Evolutionary conservation across 2,888 invertebrate species (phyloP).

Genomic region (Eilema depressum): DNA sequence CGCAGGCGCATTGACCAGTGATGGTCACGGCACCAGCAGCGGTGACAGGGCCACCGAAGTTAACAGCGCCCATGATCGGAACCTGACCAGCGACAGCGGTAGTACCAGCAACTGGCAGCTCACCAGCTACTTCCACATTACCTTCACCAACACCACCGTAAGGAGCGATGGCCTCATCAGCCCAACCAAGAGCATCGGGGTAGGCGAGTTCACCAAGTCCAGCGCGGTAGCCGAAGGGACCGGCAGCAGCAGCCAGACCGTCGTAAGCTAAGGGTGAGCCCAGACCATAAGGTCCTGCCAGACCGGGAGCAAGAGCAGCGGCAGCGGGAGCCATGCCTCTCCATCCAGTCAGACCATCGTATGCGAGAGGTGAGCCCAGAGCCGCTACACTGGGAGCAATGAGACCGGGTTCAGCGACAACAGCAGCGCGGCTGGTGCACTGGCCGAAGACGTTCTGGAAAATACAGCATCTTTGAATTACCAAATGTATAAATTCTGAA

Average conservation of each 20-base stretch:
- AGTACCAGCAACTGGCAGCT: conserved; percentile 57
- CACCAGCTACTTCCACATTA: conserved; percentile 56
- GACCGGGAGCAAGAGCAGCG: too few relatives aligned
- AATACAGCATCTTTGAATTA: not conserved
- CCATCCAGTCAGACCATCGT: not conserved
- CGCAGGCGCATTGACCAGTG: conserved; percentile 60
- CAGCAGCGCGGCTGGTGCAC: conserved; percentile 27
- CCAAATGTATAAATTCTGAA: too few relatives aligned
- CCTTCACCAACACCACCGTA: conserved; percentile 47
- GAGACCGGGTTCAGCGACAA: conserved; percentile 13
- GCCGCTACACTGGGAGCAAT: conserved; percentile 1
- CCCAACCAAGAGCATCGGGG: conserved; percentile 12
- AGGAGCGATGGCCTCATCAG: conserved; percentile 7
- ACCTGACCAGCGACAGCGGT: conserved; percentile 59
- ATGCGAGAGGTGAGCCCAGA: not conserved
- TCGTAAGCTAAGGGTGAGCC: not conserved
- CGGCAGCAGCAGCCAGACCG: not conserved
- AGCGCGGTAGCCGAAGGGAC: conserved; percentile 6
- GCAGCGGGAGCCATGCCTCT: not conserved
- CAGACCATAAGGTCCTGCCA: conserved; percentile 1
- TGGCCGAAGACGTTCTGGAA: conserved; percentile 28
- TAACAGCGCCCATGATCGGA: conserved; percentile 62
- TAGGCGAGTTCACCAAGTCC: conserved; percentile 10
- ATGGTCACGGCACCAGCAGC: conserved; percentile 63
- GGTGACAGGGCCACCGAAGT: conserved; percentile 60